These are phyloP conservation scores for Spodoptera litura DNA, from an alignment of 1,140 invertebrate genomes.

Conservation along the genomic window DNA sequence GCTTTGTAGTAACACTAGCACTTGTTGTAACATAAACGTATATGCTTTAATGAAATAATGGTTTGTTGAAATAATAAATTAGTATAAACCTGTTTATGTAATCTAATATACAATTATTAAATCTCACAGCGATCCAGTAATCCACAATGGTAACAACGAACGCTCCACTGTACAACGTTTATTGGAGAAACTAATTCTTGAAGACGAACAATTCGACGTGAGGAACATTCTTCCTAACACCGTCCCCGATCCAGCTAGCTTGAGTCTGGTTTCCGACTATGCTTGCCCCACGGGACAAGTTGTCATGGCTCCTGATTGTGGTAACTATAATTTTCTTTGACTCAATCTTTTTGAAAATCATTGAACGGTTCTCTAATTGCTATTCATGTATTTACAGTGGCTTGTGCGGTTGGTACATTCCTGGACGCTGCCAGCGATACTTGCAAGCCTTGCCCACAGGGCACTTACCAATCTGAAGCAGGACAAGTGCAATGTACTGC, in stretches of 20 bases:
- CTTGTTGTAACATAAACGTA: conserved; percentile 43
- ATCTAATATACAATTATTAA: conserved; percentile 3
- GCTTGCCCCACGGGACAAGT: conserved; percentile 97
- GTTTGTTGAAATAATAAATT: conserved; percentile 1
- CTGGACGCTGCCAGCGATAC: conserved; percentile 91
- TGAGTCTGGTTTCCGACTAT: conserved; percentile 95
- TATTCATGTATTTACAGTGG: conserved; percentile 88
- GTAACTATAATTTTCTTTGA: conserved; percentile 83
- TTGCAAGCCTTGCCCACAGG: conserved; percentile 94
- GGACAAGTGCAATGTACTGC: conserved; percentile 95
- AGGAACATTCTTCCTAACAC: conserved; percentile 97
- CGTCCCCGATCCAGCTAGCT: conserved; percentile 95
- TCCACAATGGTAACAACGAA: conserved; percentile 94
- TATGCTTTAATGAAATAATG: conserved; percentile 30
- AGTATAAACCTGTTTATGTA: no score
- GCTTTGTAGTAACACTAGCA: conserved; percentile 62
- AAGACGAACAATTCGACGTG: conserved; percentile 97
- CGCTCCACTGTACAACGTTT: conserved; percentile 93
- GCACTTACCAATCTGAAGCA: conserved; percentile 97
- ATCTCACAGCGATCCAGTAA: conserved; percentile 93
- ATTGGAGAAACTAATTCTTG: conserved; percentile 94
- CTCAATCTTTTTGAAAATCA: background rate
- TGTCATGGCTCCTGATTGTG: conserved; percentile 95
- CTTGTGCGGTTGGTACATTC: conserved; percentile 97
- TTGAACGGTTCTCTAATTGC: background rate